Conservation (phyloP, 2,797 vertebrate species). For the Parauchenoglanis punctatus region DNA sequence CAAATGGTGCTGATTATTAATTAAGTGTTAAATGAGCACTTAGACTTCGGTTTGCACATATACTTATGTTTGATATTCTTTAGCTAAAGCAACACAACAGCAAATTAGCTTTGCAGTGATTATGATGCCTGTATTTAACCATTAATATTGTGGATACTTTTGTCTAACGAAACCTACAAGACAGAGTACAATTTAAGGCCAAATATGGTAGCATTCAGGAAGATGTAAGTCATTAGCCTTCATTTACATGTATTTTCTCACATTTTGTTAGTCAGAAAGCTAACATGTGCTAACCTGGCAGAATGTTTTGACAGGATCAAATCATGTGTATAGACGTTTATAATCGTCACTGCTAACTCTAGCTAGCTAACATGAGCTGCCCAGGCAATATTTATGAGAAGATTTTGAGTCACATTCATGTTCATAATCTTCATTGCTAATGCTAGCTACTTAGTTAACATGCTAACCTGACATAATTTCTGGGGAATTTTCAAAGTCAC, state of each 20-base stretch:
- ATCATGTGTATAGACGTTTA: not conserved
- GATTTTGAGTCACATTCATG: not conserved
- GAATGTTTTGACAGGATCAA: not conserved
- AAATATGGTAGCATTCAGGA: not conserved
- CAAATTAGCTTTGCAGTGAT: not conserved
- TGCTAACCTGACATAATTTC: too few relatives aligned
- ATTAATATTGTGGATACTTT: not conserved
- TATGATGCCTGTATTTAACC: not conserved
- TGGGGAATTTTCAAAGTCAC: too few relatives aligned
- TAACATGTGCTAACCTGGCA: not conserved
- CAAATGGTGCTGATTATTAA: not conserved
- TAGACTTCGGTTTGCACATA: not conserved
- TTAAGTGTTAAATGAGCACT: conserved; percentile 1
- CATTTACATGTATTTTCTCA: not conserved
- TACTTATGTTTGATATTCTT: not conserved
- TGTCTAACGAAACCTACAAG: not conserved
- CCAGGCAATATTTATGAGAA: too few relatives aligned
- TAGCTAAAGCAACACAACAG: not conserved
- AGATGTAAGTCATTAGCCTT: not conserved
- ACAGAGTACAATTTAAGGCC: not conserved
- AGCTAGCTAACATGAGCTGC: too few relatives aligned
- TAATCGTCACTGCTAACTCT: not conserved
- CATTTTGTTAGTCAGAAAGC: not conserved
- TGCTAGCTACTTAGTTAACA: not conserved
- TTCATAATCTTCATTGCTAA: not conserved